phyloP scores from a whole-genome alignment of 2,797 vertebrate species.

The Morelia viridis region DNA sequence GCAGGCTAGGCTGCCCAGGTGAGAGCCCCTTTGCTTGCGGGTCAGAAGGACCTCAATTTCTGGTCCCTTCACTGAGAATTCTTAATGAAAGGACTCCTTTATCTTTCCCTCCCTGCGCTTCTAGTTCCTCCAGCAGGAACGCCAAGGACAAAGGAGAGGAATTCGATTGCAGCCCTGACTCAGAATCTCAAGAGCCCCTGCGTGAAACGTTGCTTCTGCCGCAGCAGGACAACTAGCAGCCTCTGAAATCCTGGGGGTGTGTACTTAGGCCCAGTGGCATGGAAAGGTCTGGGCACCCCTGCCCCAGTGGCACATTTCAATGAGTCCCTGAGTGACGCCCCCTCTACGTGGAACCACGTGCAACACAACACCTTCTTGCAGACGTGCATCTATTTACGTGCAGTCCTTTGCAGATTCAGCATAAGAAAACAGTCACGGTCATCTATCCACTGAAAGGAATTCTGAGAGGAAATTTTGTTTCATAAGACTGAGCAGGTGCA shows the following conservation, averaged over 20 bases:
- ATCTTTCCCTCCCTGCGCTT: neutral
- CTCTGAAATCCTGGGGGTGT: neutral
- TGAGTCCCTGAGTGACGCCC: neutral
- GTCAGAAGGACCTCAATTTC: neutral
- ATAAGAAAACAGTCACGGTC: neutral
- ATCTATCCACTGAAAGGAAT: neutral
- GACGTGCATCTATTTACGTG: neutral
- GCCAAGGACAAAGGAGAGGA: neutral
- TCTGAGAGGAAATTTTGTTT: neutral
- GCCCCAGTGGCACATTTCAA: neutral
- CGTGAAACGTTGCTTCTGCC: neutral
- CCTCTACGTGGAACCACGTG: neutral
- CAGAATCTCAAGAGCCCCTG: neutral
- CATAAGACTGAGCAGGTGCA: neutral
- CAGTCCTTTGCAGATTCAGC: neutral
- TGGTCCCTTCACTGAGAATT: neutral
- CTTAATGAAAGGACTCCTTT: neutral
- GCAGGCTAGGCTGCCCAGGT: too few relatives aligned
- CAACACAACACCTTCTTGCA: neutral
- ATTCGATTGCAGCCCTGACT: neutral
- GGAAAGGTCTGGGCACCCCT: neutral
- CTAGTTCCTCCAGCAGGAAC: neutral
- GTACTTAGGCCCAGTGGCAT: neutral
- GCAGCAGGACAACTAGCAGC: neutral
- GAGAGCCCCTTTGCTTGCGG: neutral